Evolutionary conservation across 1,140 invertebrate genomes (phyloP).

Genomic region (Diabrotica virgifera): DNA sequence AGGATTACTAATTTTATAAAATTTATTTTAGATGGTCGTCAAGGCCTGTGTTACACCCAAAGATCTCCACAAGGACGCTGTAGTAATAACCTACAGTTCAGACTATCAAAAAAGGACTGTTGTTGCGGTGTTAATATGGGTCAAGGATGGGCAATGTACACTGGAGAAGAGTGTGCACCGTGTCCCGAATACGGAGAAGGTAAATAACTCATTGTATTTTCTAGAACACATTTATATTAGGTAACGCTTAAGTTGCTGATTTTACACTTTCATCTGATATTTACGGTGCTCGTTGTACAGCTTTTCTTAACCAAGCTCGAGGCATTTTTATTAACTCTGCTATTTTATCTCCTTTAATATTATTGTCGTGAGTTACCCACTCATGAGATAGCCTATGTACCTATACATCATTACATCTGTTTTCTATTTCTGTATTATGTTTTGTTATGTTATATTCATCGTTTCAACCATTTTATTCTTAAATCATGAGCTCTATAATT

Average conservation of each 20-base stretch:
- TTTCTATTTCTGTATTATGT: too few relatives aligned
- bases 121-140: constrained; percentile 89
- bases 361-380: too few relatives aligned
- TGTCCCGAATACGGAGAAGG: constrained; percentile 71
- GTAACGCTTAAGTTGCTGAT: background rate
- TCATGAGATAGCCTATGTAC: too few relatives aligned
- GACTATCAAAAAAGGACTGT: constrained; percentile 79
- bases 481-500: too few relatives aligned
- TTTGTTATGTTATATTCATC: too few relatives aligned
- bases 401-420: too few relatives aligned
- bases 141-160: constrained; percentile 62
- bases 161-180: constrained; percentile 71
- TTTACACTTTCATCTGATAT: background rate
- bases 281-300: too few relatives aligned
- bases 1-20: constrained; percentile 19
- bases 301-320: too few relatives aligned
- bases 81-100: constrained; percentile 62
- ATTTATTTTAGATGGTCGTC: constrained; percentile 63
- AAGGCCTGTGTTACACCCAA: constrained; percentile 77
- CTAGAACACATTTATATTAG: background rate
- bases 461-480: too few relatives aligned
- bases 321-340: too few relatives aligned
- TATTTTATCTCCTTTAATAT: too few relatives aligned
- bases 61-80: constrained; percentile 66
- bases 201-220: constrained; percentile 44